phyloP scores from a whole-genome alignment of 2,888 invertebrate species.

The Incurvaria masculella region DNA sequence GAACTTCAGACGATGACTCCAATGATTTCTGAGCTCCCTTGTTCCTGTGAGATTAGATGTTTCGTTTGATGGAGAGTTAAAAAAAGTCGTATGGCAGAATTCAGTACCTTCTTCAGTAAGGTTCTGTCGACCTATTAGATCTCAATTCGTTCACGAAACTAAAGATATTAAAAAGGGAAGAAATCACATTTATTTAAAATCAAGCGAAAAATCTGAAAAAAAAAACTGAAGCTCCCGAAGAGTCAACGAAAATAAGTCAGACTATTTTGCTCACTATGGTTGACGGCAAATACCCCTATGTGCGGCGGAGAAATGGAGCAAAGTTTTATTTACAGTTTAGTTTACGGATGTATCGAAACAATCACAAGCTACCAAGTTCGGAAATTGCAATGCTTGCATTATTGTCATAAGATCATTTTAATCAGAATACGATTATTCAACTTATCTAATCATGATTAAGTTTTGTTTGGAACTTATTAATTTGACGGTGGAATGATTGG shows the following conservation, averaged over 20 bases:
- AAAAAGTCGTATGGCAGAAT: conserved; percentile 21
- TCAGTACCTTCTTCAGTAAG: conserved; percentile 20
- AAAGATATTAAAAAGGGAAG: conserved; percentile 13
- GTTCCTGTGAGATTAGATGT: conserved; percentile 10
- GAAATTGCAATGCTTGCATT: conserved; percentile 3
- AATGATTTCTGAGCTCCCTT: conserved; percentile 20
- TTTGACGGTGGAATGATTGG: too few relatives aligned
- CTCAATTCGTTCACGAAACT: conserved; percentile 15
- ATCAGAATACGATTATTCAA: background rate
- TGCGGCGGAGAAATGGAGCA: conserved; percentile 1
- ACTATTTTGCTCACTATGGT: conserved; percentile 15
- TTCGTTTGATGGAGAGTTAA: conserved; percentile 5
- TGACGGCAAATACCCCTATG: conserved; percentile 14
- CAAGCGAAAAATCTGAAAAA: conserved; percentile 5
- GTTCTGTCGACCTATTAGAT: conserved; percentile 18
- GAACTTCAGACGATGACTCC: conserved; percentile 17
- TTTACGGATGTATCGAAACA: conserved; percentile 11
- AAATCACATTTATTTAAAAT: conserved; percentile 9
- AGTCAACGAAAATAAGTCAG: conserved; percentile 5
- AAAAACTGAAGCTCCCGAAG: background rate
- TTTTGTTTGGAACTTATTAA: too few relatives aligned
- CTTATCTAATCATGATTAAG: too few relatives aligned
- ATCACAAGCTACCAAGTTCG: too few relatives aligned
- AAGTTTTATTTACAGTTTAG: conserved; percentile 11
- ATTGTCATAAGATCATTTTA: conserved; percentile 6